Conservation (phyloP, 2,888 invertebrate genomes). For the Andrena minutula region DNA sequence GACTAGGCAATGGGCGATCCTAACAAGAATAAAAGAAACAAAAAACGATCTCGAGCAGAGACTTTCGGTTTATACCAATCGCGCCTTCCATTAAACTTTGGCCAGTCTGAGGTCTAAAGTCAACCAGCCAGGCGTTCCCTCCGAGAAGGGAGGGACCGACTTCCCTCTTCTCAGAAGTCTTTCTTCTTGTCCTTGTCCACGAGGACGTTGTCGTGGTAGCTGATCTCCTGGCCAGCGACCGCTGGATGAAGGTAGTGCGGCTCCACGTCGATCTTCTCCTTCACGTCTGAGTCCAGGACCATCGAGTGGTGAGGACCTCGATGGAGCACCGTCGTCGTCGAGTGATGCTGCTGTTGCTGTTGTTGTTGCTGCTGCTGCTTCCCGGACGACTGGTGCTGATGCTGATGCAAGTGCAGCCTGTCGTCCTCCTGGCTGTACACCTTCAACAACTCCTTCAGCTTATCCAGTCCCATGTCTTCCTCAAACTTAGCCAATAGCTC, state of each 20-base stretch:
- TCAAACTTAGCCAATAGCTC: constrained; percentile 78
- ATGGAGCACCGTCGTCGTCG: constrained; percentile 83
- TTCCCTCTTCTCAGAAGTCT: constrained; percentile 72
- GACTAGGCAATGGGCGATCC: constrained; percentile 48
- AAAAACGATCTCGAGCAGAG: constrained; percentile 27
- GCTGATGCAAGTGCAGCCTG: constrained; percentile 78
- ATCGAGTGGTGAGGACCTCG: constrained; percentile 87
- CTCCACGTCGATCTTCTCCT: constrained; percentile 87
- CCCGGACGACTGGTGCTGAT: constrained; percentile 79
- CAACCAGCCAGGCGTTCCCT: constrained; percentile 4
- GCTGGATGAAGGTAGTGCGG: constrained; percentile 88
- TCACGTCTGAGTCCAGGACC: constrained; percentile 85
- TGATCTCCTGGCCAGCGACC: constrained; percentile 87
- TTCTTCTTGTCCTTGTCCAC: constrained; percentile 82
- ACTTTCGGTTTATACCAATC: constrained; percentile 8
- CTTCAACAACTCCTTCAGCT: constrained; percentile 76
- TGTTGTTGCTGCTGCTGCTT: constrained; percentile 75
- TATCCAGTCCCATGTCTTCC: constrained; percentile 78
- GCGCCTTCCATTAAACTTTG: background rate
- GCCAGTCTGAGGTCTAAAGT: constrained; percentile 17
- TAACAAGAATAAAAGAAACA: constrained; percentile 30
- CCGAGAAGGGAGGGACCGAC: background rate
- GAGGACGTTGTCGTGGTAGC: constrained; percentile 85
- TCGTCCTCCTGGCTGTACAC: constrained; percentile 75
- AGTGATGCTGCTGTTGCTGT: constrained; percentile 75